Base-by-base conservation (phyloP, 2,888 invertebrate genomes). In the Actias luna region DNA sequence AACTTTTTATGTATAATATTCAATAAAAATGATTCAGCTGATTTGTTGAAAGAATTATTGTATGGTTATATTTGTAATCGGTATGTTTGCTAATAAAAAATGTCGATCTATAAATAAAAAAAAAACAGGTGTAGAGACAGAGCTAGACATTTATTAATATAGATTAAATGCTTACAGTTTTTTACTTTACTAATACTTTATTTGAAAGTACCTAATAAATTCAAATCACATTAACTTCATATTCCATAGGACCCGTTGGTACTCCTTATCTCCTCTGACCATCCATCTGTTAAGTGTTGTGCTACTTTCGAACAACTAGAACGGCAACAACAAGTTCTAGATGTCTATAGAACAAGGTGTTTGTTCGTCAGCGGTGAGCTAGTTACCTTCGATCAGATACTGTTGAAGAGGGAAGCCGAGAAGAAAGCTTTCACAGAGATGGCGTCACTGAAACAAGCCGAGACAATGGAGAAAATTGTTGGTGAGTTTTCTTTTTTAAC, bases 221-320 rank as follows among this genome's bases (percentile, higher is more conserved):
- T n/a, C 42, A 42, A 42, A 5, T 42, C 58, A n/a, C 10, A 12
- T 22, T 50, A 1, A 25, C 22, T 50, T 22, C 25, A 12, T 16
- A 14, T n/a, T 29, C 7, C 42, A 5, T 71, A 94, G 93, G 94
- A 94, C 74, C 93, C 94, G 0, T 72, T 94, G 58, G 93, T 94
- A 1, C 76, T 88, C 2, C 78, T 94, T 0, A 93, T 93, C 71
- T 88, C 93, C 1, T 89, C 91, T 0, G 90, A 88, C 67, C 93
- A 93, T 70, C 94, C 94, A 0, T 83, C 90, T 1, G 87, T 94
- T 2, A 88, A 87, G 61, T 93, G 94, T 69, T 94, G 94, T 72
- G 78, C 92, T 4, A 93, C 85, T 61, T 93, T 93, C 65, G 83
- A 84, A 4, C 89, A 93, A 71, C 71, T 94, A 3, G 87, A 87